phyloP scores from a whole-genome alignment of 2,797 vertebrate species.

The Myripristis jacobus region DNA sequence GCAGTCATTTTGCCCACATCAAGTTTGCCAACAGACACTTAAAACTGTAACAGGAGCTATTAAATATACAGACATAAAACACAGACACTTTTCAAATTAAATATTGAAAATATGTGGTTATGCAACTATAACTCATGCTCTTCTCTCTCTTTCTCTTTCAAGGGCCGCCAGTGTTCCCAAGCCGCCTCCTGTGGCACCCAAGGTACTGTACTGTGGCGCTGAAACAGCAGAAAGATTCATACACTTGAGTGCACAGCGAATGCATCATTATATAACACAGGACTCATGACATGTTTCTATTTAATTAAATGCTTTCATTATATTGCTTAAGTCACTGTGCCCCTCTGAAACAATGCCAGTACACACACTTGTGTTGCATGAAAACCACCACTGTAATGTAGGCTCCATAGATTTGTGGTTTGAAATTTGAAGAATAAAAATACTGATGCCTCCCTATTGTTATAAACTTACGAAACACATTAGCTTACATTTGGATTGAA shows the following conservation, averaged over 20 bases:
- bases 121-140: constrained; percentile 8
- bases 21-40: constrained; percentile 9
- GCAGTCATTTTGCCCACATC: constrained; percentile 17
- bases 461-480: background rate
- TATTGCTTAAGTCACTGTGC: constrained; percentile 10
- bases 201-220: constrained; percentile 81
- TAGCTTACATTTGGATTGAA: background rate
- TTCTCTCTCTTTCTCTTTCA: constrained; percentile 52
- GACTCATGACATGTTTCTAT: background rate
- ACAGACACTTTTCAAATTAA: constrained; percentile 10
- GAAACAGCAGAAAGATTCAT: constrained; percentile 82
- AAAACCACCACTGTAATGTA: background rate
- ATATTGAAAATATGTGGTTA: constrained; percentile 1
- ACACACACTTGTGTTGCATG: constrained; percentile 56
- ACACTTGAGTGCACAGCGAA: background rate
- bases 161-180: constrained; percentile 86
- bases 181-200: constrained; percentile 85
- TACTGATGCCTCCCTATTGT: constrained; percentile 59
- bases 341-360: constrained; percentile 70
- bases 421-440: constrained; percentile 8
- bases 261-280: background rate
- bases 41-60: background rate
- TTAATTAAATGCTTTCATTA: constrained; percentile 1
- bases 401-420: background rate
- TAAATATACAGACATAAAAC: constrained; percentile 15